A percentile compares a stretch with the other conserved stretches of the same genome.
Conservation (phyloP, 2,113 vertebrate species). For the Tachuris rubrigastra region DNA sequence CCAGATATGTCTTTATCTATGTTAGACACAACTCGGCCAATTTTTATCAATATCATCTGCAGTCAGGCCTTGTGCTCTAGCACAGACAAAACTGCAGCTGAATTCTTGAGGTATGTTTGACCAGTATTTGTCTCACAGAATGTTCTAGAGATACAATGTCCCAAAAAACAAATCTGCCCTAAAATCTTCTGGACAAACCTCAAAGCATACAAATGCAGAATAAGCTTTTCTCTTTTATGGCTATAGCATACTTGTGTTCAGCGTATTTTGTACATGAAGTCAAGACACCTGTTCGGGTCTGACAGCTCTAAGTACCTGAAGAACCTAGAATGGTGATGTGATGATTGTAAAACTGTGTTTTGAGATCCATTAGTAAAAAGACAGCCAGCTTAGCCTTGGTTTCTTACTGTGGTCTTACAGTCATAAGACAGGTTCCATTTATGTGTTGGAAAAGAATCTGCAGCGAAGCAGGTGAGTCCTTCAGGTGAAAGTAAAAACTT, state of each 20-base stretch:
- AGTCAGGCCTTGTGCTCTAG: background rate
- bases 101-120: background rate
- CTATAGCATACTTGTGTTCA: background rate
- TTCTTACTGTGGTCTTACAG: background rate
- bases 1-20: background rate
- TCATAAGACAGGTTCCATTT: background rate
- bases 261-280: background rate
- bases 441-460: background rate
- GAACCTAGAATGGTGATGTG: background rate
- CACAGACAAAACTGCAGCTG: background rate
- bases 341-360: background rate
- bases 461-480: background rate
- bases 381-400: background rate
- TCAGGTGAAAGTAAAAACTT: background rate
- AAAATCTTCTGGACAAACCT: background rate
- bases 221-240: background rate
- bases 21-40: background rate
- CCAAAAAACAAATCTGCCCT: background rate
- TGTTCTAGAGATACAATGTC: background rate
- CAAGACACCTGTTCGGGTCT: background rate
- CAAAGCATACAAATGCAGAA: background rate
- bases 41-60: background rate
- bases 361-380: background rate
- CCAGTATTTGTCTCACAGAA: background rate
- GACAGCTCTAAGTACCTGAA: background rate